These are phyloP conservation scores for Nemotelus pantherinus DNA, from an alignment of 2,888 invertebrate genomes.

Conservation along the genomic window DNA sequence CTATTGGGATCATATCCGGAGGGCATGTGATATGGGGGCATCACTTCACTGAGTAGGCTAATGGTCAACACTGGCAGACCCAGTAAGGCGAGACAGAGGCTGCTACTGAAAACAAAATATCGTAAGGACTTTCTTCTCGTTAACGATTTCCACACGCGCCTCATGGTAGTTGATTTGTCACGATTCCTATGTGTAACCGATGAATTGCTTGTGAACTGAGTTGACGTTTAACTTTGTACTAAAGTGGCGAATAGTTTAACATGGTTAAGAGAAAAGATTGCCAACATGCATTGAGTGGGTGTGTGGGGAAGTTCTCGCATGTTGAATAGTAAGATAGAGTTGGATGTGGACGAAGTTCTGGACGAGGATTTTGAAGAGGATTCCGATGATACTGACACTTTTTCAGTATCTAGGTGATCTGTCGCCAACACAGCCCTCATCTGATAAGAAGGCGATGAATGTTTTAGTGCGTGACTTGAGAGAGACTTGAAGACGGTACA, in stretches of 20 bases:
- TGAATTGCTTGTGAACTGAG: slow-evolving; percentile 38
- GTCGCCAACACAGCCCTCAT: slow-evolving; percentile 62
- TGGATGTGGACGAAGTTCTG: slow-evolving; percentile 65
- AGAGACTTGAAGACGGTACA: no score
- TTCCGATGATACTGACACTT: slow-evolving; percentile 78
- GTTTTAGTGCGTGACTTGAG: no score
- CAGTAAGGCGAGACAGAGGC: no score
- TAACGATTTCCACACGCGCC: no score
- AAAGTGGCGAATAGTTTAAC: slow-evolving; percentile 46
- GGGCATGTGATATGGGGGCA: no score
- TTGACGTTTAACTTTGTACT: slow-evolving; percentile 44
- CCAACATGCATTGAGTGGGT: slow-evolving; percentile 22
- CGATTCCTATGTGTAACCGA: slow-evolving; percentile 18
- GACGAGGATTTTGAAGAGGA: slow-evolving; percentile 80
- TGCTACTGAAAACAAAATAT: no score
- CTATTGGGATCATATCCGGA: no score
- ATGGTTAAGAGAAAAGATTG: slow-evolving; percentile 35
- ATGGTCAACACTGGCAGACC: no score
- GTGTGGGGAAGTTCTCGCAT: slow-evolving; percentile 27
- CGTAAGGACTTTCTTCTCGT: no score
- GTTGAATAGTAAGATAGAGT: slow-evolving; percentile 24
- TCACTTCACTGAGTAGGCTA: no score
- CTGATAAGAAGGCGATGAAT: slow-evolving; percentile 43
- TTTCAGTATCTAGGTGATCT: slow-evolving; percentile 66
- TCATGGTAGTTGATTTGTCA: neutral